phyloP scores from a whole-genome alignment of 2,888 invertebrate species.

The Adelognathus sp. region DNA sequence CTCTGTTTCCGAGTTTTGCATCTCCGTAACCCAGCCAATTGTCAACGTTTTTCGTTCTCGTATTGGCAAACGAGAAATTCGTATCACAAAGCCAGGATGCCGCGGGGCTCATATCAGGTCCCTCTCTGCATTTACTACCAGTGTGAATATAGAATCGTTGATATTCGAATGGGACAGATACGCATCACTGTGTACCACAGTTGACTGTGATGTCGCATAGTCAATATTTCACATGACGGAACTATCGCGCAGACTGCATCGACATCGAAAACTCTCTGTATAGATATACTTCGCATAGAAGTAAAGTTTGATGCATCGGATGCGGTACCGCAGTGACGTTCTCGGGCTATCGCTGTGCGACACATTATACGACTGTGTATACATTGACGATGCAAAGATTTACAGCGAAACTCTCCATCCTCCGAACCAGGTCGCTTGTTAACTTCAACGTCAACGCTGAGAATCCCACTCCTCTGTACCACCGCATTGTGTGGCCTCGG shows the following conservation, averaged over 20 bases:
- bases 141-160: not conserved
- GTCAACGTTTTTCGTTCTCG: not conserved
- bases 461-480: conserved; percentile 21
- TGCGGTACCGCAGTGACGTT: not conserved
- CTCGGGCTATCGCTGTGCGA: not conserved
- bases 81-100: not conserved
- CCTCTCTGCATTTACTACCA: not conserved
- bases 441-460: conserved; percentile 26
- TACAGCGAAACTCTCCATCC: conserved; percentile 1
- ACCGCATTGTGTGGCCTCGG: conserved; percentile 1
- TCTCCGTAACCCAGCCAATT: too few relatives aligned
- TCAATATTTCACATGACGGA: conserved; percentile 11
- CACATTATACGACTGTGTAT: conserved; percentile 9
- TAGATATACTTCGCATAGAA: not conserved
- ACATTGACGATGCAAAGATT: conserved; percentile 30
- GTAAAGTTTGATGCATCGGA: conserved; percentile 21
- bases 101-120: not conserved
- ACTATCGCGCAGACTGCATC: not conserved
- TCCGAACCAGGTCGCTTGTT: conserved; percentile 18
- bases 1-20: not conserved
- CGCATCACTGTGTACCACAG: not conserved
- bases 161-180: not conserved
- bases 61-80: not conserved
- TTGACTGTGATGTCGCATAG: not conserved
- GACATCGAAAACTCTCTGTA: not conserved